Conservation (phyloP, 2,797 vertebrate genomes). For the Liparis tanakae region DNA sequence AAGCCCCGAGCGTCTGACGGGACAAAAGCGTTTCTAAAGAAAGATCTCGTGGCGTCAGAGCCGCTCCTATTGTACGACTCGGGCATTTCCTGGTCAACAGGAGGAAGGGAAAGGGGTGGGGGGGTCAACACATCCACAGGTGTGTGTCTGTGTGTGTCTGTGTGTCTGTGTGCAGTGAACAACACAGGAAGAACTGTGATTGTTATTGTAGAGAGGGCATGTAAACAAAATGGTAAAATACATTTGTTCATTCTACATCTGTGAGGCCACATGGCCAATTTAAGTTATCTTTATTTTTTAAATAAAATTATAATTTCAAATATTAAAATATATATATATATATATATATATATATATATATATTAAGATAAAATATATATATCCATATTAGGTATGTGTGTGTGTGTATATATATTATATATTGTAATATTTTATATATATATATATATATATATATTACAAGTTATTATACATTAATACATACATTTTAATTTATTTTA, state of each 20-base stretch:
- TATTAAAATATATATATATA: too few relatives aligned
- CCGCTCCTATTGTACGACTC: slow-evolving; percentile 63
- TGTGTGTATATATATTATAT: too few relatives aligned
- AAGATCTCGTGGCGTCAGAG: slow-evolving; percentile 60
- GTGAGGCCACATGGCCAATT: background rate
- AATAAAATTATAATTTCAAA: too few relatives aligned
- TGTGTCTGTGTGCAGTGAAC: slow-evolving; percentile 11
- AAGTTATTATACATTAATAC: too few relatives aligned
- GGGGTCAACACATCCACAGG: slow-evolving; percentile 46
- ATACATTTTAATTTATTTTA: too few relatives aligned
- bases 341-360: too few relatives aligned
- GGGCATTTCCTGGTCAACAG: slow-evolving; percentile 75
- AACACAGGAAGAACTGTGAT: slow-evolving; percentile 56
- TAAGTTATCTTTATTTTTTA: too few relatives aligned
- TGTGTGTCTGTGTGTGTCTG: slow-evolving; percentile 56
- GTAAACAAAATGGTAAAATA: background rate
- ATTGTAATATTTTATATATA: too few relatives aligned
- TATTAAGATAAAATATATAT: too few relatives aligned
- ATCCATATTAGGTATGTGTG: too few relatives aligned
- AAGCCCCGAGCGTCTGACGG: too few relatives aligned
- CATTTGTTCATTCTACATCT: background rate
- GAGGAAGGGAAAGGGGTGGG: slow-evolving; percentile 60
- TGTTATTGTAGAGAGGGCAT: background rate
- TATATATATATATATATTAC: too few relatives aligned
- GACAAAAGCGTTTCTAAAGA: slow-evolving; percentile 40